A percentile compares a stretch with the other conserved stretches of the same genome.
These are phyloP conservation scores for Suricata suricatta DNA, from an alignment of 2,113 vertebrate genomes.

Conservation along the genomic window DNA sequence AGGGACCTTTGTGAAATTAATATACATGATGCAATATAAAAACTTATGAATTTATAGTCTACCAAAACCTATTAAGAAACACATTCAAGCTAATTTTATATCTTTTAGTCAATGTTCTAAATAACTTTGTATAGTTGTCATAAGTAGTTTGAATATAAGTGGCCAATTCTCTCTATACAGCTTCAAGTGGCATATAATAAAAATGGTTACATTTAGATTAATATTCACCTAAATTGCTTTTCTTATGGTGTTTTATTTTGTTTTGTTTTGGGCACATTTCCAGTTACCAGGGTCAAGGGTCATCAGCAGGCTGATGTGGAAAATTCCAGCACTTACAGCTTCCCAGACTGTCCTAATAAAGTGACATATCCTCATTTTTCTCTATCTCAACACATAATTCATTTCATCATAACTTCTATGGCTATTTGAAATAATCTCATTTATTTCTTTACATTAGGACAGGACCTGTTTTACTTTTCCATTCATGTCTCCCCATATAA, in stretches of 20 bases:
- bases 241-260: neutral
- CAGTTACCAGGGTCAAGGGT: neutral
- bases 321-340: neutral
- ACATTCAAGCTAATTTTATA: neutral
- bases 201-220: neutral
- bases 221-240: neutral
- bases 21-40: neutral
- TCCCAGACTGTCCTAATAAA: neutral
- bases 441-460: neutral
- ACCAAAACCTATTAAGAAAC: neutral
- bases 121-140: neutral
- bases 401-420: neutral
- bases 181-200: neutral
- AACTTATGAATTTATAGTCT: neutral
- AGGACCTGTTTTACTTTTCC: neutral
- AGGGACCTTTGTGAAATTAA: neutral
- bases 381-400: neutral
- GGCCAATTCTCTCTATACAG: neutral
- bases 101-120: neutral
- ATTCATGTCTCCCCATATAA: neutral
- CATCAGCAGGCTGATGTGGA: neutral
- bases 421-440: neutral
- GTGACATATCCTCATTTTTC: neutral
- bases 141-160: neutral
- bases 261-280: neutral